Conservation (phyloP, 2,888 invertebrate species). For the Bedellia somnulentella region DNA sequence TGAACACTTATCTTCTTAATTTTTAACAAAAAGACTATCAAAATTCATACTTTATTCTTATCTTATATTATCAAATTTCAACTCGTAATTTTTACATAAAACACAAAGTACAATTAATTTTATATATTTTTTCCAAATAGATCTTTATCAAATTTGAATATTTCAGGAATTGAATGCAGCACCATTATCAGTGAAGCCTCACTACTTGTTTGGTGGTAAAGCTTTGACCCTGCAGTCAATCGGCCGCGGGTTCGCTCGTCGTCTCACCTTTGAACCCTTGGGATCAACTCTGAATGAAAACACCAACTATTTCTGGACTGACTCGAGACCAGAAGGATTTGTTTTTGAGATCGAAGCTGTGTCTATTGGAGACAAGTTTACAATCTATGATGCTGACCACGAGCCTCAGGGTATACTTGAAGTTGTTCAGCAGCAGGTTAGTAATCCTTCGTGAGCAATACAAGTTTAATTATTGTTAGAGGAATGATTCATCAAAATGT, state of each 20-base stretch:
- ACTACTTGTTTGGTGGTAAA: conserved; percentile 66
- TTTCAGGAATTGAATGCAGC: conserved; percentile 50
- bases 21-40: no score
- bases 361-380: conserved; percentile 70
- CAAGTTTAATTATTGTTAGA: no score
- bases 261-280: conserved; percentile 71
- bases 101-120: no score
- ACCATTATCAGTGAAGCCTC: conserved; percentile 46
- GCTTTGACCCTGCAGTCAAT: conserved; percentile 68
- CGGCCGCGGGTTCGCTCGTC: conserved; percentile 73
- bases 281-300: conserved; percentile 65
- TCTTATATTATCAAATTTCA: no score
- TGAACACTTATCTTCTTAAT: no score
- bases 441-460: conserved; percentile 10
- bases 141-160: conserved; percentile 16
- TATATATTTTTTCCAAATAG: no score
- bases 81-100: no score
- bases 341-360: conserved; percentile 71
- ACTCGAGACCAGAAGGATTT: conserved; percentile 72
- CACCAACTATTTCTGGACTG: conserved; percentile 77
- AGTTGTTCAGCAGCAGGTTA: conserved; percentile 68
- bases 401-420: conserved; percentile 69
- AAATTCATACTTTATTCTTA: no score
- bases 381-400: conserved; percentile 68
- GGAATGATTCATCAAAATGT: no score